Conservation (phyloP, 2,797 vertebrate genomes). For the Gila robusta region DNA sequence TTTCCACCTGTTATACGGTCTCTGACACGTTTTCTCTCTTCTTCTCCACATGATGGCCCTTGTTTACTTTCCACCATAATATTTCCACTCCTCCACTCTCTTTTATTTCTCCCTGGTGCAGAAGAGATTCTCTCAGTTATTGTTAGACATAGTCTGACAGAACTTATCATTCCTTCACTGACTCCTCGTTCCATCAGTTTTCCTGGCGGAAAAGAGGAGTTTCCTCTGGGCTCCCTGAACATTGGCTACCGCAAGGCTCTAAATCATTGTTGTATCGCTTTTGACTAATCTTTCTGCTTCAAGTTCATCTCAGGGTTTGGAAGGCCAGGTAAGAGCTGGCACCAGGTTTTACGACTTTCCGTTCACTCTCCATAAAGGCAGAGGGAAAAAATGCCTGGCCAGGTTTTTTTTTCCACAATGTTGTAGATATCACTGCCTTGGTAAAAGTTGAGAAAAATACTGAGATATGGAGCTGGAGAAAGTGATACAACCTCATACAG, state of each 20-base stretch:
- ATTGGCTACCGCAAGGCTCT: slow-evolving; percentile 7
- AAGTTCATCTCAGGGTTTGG: slow-evolving; percentile 35
- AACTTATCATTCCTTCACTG: slow-evolving; percentile 45
- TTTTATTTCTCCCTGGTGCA: slow-evolving; percentile 24
- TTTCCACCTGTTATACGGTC: background rate
- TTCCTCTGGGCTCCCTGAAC: slow-evolving; percentile 42
- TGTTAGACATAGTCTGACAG: slow-evolving; percentile 33
- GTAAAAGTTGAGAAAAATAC: slow-evolving; percentile 34
- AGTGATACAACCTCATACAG: slow-evolving; percentile 12
- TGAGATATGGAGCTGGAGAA: slow-evolving; percentile 5
- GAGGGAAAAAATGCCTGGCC: slow-evolving; percentile 43
- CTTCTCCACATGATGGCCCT: slow-evolving; percentile 26
- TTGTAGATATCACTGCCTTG: slow-evolving; percentile 30
- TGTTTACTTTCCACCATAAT: slow-evolving; percentile 29
- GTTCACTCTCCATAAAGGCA: slow-evolving; percentile 43
- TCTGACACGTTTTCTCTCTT: slow-evolving; percentile 1
- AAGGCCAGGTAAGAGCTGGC: slow-evolving; percentile 47
- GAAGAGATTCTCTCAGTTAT: slow-evolving; percentile 41
- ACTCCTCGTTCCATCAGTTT: slow-evolving; percentile 44
- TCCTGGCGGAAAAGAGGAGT: slow-evolving; percentile 50
- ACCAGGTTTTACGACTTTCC: slow-evolving; percentile 41
- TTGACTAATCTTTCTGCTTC: slow-evolving; percentile 36
- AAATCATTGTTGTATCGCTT: slow-evolving; percentile 45
- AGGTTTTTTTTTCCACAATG: slow-evolving; percentile 39
- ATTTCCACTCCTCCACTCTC: slow-evolving; percentile 13